Base-by-base conservation (phyloP, 2,113 vertebrate genomes). In the Apodemus sylvaticus region DNA sequence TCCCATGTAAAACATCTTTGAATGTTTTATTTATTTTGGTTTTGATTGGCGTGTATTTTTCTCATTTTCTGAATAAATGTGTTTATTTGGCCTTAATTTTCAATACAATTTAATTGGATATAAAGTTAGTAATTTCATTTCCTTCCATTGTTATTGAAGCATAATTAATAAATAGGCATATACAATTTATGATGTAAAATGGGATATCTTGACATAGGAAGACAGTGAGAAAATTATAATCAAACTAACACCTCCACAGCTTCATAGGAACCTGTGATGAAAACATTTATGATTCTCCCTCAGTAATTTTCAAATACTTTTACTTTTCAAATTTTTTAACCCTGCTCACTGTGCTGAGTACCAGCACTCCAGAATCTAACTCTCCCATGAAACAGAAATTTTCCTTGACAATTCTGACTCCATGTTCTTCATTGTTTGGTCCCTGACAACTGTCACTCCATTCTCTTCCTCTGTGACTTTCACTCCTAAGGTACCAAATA, bases 31-130 rank as follows among this genome's bases (percentile, higher is more conserved):
- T 93, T 31, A 22, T n/a, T 88, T 14, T 5, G 73, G 16, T 42
- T 81, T 85, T 91, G n/a, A 17, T 88, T 55, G 39, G 2, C 42
- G 3, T 45, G 48, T 36, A 16, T 87, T 39, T 85, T 29, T 42
- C 39, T 71, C 14, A 31, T 51, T 24, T 1, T 55, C 62, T 81
- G 19, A 71, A 60, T 82, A 7, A 82, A 34, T 73, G 11, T 60
- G 14, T 78, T 79, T 92, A 92, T 92, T 91, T 93, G 87, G 10
- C 53, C 26, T 93, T 58, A 92, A 73, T 78, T 79, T 92, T 83
- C 42, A 94, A 16, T 94, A 31, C 82, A 77, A 78, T 87, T 87
- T 89, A 2, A 70, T 34, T 89, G 73, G 13, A 70, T 73, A 58
- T 60, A n/a, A 31, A 91, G 42, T 86, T 89, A 8, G 79, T 81